These are phyloP conservation scores for Pasiphila rectangulata DNA, from an alignment of 2,888 invertebrate species.

Conservation along the genomic window DNA sequence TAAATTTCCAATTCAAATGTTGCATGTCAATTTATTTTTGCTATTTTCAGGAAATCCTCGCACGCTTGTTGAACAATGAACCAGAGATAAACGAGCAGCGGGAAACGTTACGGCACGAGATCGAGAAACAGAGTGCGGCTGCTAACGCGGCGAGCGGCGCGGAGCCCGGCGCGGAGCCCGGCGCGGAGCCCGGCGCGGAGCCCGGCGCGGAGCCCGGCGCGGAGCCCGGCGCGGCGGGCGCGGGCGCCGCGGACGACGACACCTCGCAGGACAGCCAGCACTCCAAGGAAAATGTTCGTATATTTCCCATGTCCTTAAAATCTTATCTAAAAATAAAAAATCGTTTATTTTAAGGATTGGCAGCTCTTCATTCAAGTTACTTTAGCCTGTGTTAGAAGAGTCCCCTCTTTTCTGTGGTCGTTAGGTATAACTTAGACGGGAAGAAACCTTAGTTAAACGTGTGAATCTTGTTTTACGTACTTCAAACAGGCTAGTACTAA, in stretches of 20 bases:
- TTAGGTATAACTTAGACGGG: too few relatives aligned
- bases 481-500: too few relatives aligned
- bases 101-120: slow-evolving; percentile 11
- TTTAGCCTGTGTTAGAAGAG: too few relatives aligned
- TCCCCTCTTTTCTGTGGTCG: too few relatives aligned
- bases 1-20: too few relatives aligned
- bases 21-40: background rate
- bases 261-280: slow-evolving; percentile 12
- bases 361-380: too few relatives aligned
- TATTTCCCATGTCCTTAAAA: too few relatives aligned
- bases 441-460: too few relatives aligned
- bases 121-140: slow-evolving; percentile 11
- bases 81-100: slow-evolving; percentile 43
- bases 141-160: slow-evolving; percentile 17
- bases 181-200: slow-evolving; percentile 12
- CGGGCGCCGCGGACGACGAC: slow-evolving; percentile 1
- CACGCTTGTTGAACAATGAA: slow-evolving; percentile 57
- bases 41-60: slow-evolving; percentile 56
- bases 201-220: slow-evolving; percentile 15
- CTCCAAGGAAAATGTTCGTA: slow-evolving; percentile 13
- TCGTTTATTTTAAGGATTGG: too few relatives aligned
- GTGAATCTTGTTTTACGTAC: too few relatives aligned
- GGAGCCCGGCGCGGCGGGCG: slow-evolving; percentile 6
- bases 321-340: too few relatives aligned
- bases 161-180: slow-evolving; percentile 15